phyloP scores from a whole-genome alignment of 2,797 vertebrate genomes.

The Sitta carolinensis region DNA sequence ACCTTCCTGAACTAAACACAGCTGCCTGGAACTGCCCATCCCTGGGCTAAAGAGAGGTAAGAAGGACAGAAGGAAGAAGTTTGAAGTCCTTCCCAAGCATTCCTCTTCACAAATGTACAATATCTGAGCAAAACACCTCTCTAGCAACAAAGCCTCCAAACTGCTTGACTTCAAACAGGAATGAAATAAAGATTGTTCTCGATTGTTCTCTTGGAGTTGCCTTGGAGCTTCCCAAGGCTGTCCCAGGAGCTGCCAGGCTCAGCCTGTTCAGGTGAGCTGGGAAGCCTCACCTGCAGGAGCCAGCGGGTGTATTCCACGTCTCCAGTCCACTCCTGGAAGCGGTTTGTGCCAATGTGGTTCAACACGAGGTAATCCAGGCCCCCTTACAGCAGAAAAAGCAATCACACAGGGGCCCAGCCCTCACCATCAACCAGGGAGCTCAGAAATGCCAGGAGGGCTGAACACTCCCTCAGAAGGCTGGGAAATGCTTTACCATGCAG shows the following conservation, averaged over 20 bases:
- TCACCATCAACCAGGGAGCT: background rate
- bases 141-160: background rate
- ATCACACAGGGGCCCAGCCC: background rate
- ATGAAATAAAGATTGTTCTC: background rate
- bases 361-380: slow-evolving; percentile 87
- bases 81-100: background rate
- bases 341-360: slow-evolving; percentile 83
- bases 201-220: background rate
- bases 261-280: background rate
- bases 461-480: background rate
- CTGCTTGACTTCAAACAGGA: background rate
- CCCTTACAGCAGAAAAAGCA: slow-evolving; percentile 38
- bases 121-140: background rate
- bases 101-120: background rate
- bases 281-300: slow-evolving; percentile 83
- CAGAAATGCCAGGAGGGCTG: background rate
- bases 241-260: background rate
- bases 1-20: background rate
- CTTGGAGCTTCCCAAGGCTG: background rate
- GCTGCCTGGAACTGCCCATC: background rate
- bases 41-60: background rate
- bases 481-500: background rate
- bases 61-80: background rate
- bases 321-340: slow-evolving; percentile 79
- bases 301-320: slow-evolving; percentile 78